phyloP scores from a whole-genome alignment of 1,140 invertebrate species.

The Brachionus koreanus region DNA sequence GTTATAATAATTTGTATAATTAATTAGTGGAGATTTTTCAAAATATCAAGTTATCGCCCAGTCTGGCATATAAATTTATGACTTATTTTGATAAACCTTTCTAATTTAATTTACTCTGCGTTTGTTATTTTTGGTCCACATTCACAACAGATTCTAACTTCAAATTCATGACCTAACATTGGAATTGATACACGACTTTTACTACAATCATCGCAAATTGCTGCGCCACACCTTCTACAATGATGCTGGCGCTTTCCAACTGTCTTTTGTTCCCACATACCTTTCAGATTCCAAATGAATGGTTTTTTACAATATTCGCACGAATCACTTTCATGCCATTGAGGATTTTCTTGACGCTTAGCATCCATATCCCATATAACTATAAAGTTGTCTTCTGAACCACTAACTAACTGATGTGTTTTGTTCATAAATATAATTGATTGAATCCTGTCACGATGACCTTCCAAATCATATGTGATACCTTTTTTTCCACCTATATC shows the following conservation, averaged over 20 bases:
- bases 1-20: neutral
- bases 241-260: slow-evolving; percentile 76
- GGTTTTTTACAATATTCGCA: slow-evolving; percentile 88
- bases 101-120: neutral
- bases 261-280: slow-evolving; percentile 94
- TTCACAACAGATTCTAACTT: slow-evolving; percentile 86
- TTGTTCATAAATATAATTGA: slow-evolving; percentile 7
- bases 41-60: no score
- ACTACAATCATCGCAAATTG: slow-evolving; percentile 82
- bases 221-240: slow-evolving; percentile 76
- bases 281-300: slow-evolving; percentile 96
- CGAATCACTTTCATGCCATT: slow-evolving; percentile 83
- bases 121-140: slow-evolving; percentile 61
- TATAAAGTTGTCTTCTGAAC: slow-evolving; percentile 84
- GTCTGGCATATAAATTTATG: no score
- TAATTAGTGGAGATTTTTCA: neutral
- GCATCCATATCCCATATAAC: slow-evolving; percentile 92
- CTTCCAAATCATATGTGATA: slow-evolving; percentile 92
- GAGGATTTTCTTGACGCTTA: slow-evolving; percentile 67
- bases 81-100: neutral
- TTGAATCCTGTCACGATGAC: slow-evolving; percentile 63
- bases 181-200: slow-evolving; percentile 79
- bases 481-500: slow-evolving; percentile 95
- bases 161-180: slow-evolving; percentile 93
- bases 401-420: slow-evolving; percentile 78